phyloP scores from a whole-genome alignment of 2,797 vertebrate species.

The Cossypha polioptera region DNA sequence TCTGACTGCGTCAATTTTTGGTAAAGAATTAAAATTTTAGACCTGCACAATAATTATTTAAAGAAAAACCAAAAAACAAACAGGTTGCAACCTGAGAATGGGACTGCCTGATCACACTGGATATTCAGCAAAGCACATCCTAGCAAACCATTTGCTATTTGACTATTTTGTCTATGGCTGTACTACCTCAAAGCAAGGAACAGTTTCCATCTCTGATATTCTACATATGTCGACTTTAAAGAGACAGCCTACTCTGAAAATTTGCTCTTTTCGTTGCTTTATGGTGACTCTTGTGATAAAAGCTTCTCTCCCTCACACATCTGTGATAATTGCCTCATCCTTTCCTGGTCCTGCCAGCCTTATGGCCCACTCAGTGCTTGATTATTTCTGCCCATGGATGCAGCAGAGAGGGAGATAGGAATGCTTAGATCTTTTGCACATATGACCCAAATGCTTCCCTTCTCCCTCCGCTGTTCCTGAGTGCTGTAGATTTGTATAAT shows the following conservation, averaged over 20 bases:
- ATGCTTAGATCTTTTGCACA: constrained; percentile 47
- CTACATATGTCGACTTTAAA: not conserved
- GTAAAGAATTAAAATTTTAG: not conserved
- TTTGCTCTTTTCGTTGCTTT: not conserved
- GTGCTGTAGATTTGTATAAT: constrained; percentile 37
- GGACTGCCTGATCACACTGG: not conserved
- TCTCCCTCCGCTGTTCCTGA: not conserved
- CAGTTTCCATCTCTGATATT: not conserved
- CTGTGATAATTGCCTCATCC: not conserved
- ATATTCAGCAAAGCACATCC: not conserved
- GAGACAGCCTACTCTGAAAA: not conserved
- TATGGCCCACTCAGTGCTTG: not conserved
- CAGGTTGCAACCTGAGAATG: not conserved
- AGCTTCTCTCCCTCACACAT: not conserved
- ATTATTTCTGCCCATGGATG: not conserved
- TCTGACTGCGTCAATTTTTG: not conserved
- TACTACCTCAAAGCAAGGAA: not conserved
- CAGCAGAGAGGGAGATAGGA: constrained; percentile 1
- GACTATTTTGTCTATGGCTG: not conserved
- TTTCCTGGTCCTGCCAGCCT: not conserved
- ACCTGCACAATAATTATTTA: not conserved
- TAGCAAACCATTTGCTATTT: not conserved
- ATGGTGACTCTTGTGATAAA: not conserved
- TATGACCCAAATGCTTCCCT: not conserved
- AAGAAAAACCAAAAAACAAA: not conserved